A percentile compares a stretch with the other conserved stretches of the same genome.
These are phyloP conservation scores for Agrochola lychnidis DNA, from an alignment of 2,888 invertebrate genomes.

Conservation along the genomic window DNA sequence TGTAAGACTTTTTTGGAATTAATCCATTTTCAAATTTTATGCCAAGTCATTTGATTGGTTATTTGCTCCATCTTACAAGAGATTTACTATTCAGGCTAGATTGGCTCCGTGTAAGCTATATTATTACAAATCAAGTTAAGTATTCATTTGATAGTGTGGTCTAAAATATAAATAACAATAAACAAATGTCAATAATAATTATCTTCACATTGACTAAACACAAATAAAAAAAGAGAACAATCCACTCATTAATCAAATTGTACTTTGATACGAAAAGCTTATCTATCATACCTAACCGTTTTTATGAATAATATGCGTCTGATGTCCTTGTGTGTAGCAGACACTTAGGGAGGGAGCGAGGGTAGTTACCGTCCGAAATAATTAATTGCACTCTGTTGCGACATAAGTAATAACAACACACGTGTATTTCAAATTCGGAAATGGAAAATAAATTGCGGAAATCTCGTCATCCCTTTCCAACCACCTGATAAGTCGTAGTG, in stretches of 20 bases:
- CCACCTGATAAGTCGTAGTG: constrained; percentile 45
- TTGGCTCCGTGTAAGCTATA: neutral
- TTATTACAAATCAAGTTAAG: neutral
- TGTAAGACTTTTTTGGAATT: neutral
- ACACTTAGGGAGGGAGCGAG: neutral
- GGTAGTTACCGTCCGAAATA: constrained; percentile 20
- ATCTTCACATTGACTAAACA: neutral
- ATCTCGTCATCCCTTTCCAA: constrained; percentile 69
- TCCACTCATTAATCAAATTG: neutral
- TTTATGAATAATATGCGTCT: neutral
- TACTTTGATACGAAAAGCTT: neutral
- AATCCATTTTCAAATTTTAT: neutral
- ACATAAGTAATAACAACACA: constrained; percentile 62
- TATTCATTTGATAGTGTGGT: neutral
- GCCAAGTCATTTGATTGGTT: neutral
- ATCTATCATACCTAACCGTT: neutral
- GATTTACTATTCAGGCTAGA: neutral
- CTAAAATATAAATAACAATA: neutral
- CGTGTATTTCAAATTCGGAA: constrained; percentile 70
- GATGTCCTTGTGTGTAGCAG: neutral
- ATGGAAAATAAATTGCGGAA: constrained; percentile 67
- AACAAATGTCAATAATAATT: neutral
- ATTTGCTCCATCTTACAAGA: neutral
- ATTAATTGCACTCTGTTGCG: constrained; percentile 32
- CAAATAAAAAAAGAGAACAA: neutral